Percentiles rank a stretch among this genome's conserved stretches.
phyloP scores from a whole-genome alignment of 2,113 vertebrate species.

The Cyphomyrus discorhynchus region DNA sequence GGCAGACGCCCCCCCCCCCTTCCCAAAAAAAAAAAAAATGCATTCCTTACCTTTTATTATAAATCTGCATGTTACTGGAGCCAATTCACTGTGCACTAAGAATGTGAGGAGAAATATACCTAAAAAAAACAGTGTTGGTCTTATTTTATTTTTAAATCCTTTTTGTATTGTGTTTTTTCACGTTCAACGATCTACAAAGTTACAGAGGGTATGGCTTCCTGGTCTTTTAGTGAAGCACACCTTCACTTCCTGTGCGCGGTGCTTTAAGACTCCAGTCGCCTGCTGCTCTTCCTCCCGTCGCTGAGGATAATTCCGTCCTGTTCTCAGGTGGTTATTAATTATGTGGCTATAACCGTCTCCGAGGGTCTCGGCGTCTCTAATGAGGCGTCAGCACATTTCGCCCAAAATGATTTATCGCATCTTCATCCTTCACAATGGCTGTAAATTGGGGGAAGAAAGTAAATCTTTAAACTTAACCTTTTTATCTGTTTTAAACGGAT shows the following conservation, averaged over 20 bases:
- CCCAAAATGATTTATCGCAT: background rate
- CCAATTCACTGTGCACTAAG: no score
- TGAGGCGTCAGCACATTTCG: conserved; percentile 3
- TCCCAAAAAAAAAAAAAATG: background rate
- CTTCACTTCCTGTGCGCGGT: background rate
- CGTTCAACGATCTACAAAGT: background rate
- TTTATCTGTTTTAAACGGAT: conserved; percentile 1
- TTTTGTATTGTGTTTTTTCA: background rate
- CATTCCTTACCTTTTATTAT: background rate
- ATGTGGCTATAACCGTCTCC: conserved; percentile 5
- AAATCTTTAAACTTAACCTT: conserved; percentile 14
- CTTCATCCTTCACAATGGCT: background rate
- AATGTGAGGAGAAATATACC: background rate
- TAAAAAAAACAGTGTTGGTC: background rate
- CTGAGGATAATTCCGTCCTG: background rate
- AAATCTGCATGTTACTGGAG: background rate
- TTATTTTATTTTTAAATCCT: no score
- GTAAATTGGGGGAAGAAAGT: background rate
- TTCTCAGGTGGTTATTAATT: conserved; percentile 14
- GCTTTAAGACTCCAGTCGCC: background rate
- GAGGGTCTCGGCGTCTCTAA: background rate
- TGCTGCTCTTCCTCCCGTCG: background rate
- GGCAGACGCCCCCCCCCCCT: background rate
- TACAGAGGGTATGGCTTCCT: background rate
- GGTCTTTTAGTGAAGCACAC: background rate